Conservation (phyloP, 2,888 invertebrate genomes). For the Apotomis capreana region DNA sequence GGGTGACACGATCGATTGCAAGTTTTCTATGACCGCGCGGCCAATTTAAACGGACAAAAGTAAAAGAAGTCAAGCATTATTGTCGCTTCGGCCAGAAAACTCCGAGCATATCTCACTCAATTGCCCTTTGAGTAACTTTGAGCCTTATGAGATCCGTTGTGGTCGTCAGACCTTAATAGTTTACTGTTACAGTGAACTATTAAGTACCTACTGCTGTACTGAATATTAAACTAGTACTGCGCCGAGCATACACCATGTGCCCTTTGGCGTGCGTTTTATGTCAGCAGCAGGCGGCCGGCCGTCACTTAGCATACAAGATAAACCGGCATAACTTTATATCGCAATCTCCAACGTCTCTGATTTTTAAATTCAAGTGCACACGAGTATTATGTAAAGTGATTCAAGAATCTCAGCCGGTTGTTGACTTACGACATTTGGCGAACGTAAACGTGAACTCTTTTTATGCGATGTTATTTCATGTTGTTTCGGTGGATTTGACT, state of each 20-base stretch:
- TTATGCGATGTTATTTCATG: slow-evolving; percentile 17
- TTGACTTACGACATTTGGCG: slow-evolving; percentile 29
- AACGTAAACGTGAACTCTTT: slow-evolving; percentile 9
- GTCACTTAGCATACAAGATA: slow-evolving; percentile 55
- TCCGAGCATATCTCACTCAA: too few relatives aligned
- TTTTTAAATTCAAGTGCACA: slow-evolving; percentile 68
- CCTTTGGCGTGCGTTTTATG: slow-evolving; percentile 40
- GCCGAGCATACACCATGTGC: slow-evolving; percentile 7
- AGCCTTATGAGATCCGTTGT: too few relatives aligned
- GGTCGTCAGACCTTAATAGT: too few relatives aligned
- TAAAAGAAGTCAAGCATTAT: too few relatives aligned
- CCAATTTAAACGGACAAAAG: too few relatives aligned
- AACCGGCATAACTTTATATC: slow-evolving; percentile 64
- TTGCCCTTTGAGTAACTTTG: too few relatives aligned
- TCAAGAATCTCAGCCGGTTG: slow-evolving; percentile 56
- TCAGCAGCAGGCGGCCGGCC: slow-evolving; percentile 35
- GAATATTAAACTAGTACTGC: background rate
- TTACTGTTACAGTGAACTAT: too few relatives aligned
- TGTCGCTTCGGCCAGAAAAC: too few relatives aligned
- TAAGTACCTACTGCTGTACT: background rate
- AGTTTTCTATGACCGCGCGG: too few relatives aligned
- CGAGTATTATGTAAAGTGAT: slow-evolving; percentile 70
- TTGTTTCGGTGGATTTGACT: slow-evolving; percentile 17
- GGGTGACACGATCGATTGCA: too few relatives aligned
- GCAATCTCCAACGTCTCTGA: slow-evolving; percentile 62